These are phyloP conservation scores for Drosophila fungiperda DNA, from an alignment of 2,888 invertebrate species.

Conservation along the genomic window DNA sequence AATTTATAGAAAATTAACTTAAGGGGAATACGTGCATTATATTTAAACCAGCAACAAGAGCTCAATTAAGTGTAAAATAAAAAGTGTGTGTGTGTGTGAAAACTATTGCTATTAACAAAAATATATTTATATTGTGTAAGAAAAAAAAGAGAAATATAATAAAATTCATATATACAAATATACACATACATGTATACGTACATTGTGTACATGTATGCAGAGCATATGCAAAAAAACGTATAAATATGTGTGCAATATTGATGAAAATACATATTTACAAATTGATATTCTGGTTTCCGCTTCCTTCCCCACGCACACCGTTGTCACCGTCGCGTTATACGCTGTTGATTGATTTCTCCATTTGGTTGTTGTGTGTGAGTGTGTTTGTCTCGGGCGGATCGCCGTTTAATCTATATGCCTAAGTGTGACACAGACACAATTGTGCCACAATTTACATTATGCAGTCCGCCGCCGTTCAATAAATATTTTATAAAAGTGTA, in stretches of 20 bases:
- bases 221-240: slow-evolving; percentile 39
- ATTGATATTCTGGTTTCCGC: slow-evolving; percentile 57
- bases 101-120: slow-evolving; percentile 61
- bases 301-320: slow-evolving; percentile 33
- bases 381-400: slow-evolving; percentile 51
- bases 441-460: slow-evolving; percentile 52
- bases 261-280: slow-evolving; percentile 55
- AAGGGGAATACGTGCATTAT: slow-evolving; percentile 76
- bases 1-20: slow-evolving; percentile 74
- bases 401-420: slow-evolving; percentile 45
- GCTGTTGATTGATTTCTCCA: slow-evolving; percentile 79
- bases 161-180: slow-evolving; percentile 15
- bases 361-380: slow-evolving; percentile 29
- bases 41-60: slow-evolving; percentile 55
- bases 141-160: slow-evolving; percentile 51
- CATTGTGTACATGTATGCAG: slow-evolving; percentile 27
- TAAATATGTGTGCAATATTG: slow-evolving; percentile 55
- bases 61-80: slow-evolving; percentile 68
- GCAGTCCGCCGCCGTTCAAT: slow-evolving; percentile 50
- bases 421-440: slow-evolving; percentile 46
- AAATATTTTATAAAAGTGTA: slow-evolving; percentile 51
- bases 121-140: slow-evolving; percentile 72
- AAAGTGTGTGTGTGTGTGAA: slow-evolving; percentile 64
- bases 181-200: slow-evolving; percentile 40
- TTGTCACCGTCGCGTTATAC: slow-evolving; percentile 31